Conservation (phyloP, 1,140 invertebrate genomes). For the Lucilia sericata region DNA sequence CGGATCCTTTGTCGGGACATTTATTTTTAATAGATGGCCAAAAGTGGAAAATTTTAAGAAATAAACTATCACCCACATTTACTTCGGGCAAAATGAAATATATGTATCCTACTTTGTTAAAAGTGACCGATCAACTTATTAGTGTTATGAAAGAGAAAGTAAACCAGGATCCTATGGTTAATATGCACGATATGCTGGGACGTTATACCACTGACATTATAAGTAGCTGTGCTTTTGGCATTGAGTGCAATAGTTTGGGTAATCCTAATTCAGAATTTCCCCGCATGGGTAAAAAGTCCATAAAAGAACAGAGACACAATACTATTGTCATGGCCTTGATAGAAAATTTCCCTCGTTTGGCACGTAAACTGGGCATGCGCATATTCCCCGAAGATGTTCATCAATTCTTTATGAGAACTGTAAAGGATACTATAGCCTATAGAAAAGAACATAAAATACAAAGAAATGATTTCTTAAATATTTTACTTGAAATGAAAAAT, state of each 20-base stretch:
- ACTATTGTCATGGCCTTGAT: slow-evolving; percentile 56
- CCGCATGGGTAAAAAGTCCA: slow-evolving; percentile 60
- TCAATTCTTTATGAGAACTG: slow-evolving; percentile 69
- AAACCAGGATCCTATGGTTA: slow-evolving; percentile 48
- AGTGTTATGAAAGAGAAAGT: slow-evolving; percentile 51
- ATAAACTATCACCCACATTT: slow-evolving; percentile 73
- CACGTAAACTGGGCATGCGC: slow-evolving; percentile 54
- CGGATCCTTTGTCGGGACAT: slow-evolving; percentile 70
- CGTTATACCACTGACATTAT: slow-evolving; percentile 75
- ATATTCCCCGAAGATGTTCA: slow-evolving; percentile 65
- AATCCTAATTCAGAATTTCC: slow-evolving; percentile 71
- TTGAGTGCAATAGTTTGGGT: slow-evolving; percentile 71
- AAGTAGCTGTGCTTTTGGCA: slow-evolving; percentile 72
- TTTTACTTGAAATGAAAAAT: slow-evolving; percentile 68
- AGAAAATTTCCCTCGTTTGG: slow-evolving; percentile 56
- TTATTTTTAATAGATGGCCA: slow-evolving; percentile 70
- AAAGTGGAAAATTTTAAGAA: slow-evolving; percentile 73
- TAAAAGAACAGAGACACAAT: slow-evolving; percentile 54
- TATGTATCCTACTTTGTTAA: slow-evolving; percentile 70
- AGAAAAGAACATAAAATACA: slow-evolving; percentile 68
- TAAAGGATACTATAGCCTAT: slow-evolving; percentile 69
- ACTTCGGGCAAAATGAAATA: slow-evolving; percentile 73
- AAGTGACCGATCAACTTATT: slow-evolving; percentile 60
- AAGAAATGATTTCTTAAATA: slow-evolving; percentile 72
- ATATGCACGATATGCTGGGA: slow-evolving; percentile 67